phyloP scores from a whole-genome alignment of 2,797 vertebrate genomes.

The Lindbergichthys nudifrons region DNA sequence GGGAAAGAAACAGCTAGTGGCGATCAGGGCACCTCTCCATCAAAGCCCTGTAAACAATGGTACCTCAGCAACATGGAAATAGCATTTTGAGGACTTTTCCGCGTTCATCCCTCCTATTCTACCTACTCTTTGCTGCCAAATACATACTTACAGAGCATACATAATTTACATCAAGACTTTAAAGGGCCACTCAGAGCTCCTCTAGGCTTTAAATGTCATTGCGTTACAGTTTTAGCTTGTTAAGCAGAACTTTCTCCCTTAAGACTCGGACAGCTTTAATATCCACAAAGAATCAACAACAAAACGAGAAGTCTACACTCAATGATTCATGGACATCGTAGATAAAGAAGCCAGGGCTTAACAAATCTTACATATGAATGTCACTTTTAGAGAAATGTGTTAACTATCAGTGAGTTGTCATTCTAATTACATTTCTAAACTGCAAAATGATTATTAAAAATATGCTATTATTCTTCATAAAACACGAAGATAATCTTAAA shows the following conservation, averaged over 20 bases:
- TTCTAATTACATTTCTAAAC: neutral
- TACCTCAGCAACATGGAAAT: slow-evolving; percentile 81
- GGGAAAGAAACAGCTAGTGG: slow-evolving; percentile 78
- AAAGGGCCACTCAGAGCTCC: slow-evolving; percentile 73
- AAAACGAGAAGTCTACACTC: slow-evolving; percentile 1
- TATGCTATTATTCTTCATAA: neutral
- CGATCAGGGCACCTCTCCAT: slow-evolving; percentile 89
- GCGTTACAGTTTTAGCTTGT: slow-evolving; percentile 49
- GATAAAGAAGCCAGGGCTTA: neutral
- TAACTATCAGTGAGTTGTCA: no score
- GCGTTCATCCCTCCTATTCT: slow-evolving; percentile 62
- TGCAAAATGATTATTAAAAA: neutral
- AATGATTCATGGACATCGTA: neutral
- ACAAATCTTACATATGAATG: no score
- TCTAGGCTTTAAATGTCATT: slow-evolving; percentile 62
- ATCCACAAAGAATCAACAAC: slow-evolving; percentile 19
- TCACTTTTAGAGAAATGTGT: no score
- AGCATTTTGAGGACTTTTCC: slow-evolving; percentile 80
- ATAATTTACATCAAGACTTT: slow-evolving; percentile 78
- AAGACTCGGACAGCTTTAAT: slow-evolving; percentile 23
- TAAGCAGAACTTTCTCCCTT: slow-evolving; percentile 40
- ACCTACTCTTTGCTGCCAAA: slow-evolving; percentile 74
- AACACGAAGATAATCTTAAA: neutral
- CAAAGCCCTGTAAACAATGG: slow-evolving; percentile 85
- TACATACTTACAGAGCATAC: slow-evolving; percentile 81